A percentile compares a stretch with the other conserved stretches of the same genome.
phyloP scores from a whole-genome alignment of 2,113 vertebrate genomes.

The Barnardius zonarius region DNA sequence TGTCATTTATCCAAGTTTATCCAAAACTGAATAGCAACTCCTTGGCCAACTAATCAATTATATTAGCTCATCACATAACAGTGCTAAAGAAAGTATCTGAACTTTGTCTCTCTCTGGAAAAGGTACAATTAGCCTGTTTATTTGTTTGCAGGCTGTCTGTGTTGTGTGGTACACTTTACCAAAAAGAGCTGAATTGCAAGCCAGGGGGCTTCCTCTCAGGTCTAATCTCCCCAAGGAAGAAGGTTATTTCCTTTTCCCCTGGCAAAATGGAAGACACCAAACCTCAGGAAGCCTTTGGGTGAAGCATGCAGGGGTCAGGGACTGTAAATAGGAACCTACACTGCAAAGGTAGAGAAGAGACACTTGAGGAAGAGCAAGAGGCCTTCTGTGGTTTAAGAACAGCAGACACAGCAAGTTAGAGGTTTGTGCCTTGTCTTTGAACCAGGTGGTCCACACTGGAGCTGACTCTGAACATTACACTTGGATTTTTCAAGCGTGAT shows the following conservation, averaged over 20 bases:
- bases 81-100: background rate
- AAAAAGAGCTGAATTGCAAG: background rate
- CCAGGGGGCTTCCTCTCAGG: background rate
- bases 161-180: background rate
- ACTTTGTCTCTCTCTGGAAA: background rate
- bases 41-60: background rate
- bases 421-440: background rate
- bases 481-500: background rate
- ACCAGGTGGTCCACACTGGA: accelerated
- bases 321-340: background rate
- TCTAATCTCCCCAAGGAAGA: background rate
- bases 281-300: background rate
- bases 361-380: background rate
- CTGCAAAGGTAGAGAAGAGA: background rate
- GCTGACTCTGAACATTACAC: background rate
- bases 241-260: background rate
- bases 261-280: background rate
- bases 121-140: background rate
- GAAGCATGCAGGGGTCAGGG: background rate
- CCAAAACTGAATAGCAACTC: background rate
- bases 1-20: background rate
- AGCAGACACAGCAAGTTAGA: background rate
- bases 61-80: background rate
- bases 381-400: background rate
- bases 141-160: background rate